A percentile compares a stretch with the other conserved stretches of the same genome.
Conservation (phyloP, 2,797 vertebrate species). For the Brachymystax lenok region DNA sequence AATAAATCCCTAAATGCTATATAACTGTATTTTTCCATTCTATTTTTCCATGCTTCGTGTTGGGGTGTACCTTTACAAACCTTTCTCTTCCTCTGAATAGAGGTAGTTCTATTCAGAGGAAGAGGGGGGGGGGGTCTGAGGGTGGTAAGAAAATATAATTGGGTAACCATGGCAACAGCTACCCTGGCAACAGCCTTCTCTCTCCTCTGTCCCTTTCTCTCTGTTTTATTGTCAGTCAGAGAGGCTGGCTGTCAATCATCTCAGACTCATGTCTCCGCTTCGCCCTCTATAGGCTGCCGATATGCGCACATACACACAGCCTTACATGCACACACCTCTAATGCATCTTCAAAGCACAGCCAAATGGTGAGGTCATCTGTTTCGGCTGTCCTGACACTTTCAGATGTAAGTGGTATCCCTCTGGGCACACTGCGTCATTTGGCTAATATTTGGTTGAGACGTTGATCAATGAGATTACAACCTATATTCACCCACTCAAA, state of each 20-base stretch:
- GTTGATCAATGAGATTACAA: no score
- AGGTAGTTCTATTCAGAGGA: no score
- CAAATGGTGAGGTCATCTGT: background rate
- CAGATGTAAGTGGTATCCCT: no score
- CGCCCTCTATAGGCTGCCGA: slow-evolving; percentile 54
- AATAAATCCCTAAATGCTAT: background rate
- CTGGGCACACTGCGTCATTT: no score
- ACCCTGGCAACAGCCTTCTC: slow-evolving; percentile 76
- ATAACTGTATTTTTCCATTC: background rate
- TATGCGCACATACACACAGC: background rate
- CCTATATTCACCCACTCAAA: no score
- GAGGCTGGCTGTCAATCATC: slow-evolving; percentile 75
- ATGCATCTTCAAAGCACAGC: background rate
- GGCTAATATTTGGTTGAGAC: no score
- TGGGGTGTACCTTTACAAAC: background rate
- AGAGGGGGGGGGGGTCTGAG: slow-evolving; percentile 70
- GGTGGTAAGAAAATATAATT: slow-evolving; percentile 52
- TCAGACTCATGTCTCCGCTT: slow-evolving; percentile 30
- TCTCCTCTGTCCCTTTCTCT: slow-evolving; percentile 61
- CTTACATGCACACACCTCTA: background rate
- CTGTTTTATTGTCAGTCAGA: slow-evolving; percentile 75
- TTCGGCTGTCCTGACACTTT: background rate
- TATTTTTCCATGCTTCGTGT: background rate
- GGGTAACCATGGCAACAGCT: slow-evolving; percentile 78
- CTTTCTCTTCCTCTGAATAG: slow-evolving; percentile 4